phyloP scores from a whole-genome alignment of 2,888 invertebrate genomes.

The Tholera decimalis region DNA sequence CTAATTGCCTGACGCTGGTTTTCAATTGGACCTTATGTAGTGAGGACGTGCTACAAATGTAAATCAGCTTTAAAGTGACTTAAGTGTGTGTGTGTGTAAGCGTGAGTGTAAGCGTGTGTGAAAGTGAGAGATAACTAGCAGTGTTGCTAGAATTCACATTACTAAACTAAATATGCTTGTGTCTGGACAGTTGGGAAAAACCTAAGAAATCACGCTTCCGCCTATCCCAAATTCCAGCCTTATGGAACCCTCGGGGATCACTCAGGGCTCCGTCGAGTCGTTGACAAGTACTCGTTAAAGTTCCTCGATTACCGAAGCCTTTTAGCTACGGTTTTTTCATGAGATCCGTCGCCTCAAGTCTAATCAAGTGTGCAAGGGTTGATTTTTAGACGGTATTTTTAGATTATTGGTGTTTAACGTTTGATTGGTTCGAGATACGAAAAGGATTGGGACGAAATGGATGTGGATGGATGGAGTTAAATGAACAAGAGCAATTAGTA shows the following conservation, averaged over 20 bases:
- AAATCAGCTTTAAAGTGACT: too few species aligned
- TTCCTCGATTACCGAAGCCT: conserved; percentile 77
- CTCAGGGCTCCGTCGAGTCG: conserved; percentile 74
- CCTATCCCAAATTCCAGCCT: conserved; percentile 7
- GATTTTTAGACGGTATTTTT: conserved; percentile 9
- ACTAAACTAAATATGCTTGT: too few species aligned
- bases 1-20: too few species aligned
- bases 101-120: too few species aligned
- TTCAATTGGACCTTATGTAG: too few species aligned
- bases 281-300: conserved; percentile 83
- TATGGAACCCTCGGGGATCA: conserved; percentile 70
- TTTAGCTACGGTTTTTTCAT: conserved; percentile 64
- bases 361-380: conserved; percentile 60
- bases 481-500: background rate
- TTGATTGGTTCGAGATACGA: background rate
- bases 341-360: conserved; percentile 64
- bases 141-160: too few species aligned
- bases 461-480: background rate
- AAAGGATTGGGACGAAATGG: too few species aligned
- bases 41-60: too few species aligned
- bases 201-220: background rate
- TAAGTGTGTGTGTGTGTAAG: too few species aligned
- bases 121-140: too few species aligned
- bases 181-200: too few species aligned
- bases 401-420: conserved; percentile 32